Conservation (phyloP, 2,888 invertebrate genomes). For the Caenorhabditis sp. region DNA sequence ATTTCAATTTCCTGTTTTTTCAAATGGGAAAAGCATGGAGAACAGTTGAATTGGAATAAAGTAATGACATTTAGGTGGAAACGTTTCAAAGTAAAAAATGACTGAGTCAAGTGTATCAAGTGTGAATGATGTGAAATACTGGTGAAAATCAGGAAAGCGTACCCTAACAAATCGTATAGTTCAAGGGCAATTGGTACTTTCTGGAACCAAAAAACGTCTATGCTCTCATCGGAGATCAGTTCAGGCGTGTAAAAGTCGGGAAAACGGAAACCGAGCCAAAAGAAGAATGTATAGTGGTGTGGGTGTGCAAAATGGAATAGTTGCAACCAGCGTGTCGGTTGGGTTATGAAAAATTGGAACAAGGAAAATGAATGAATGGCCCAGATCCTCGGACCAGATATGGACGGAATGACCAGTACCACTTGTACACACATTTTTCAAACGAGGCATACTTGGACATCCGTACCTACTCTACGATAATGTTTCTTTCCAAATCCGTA, state of each 20-base stretch:
- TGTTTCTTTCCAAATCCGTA: not conserved
- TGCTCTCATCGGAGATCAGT: conserved; percentile 49
- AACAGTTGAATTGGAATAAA: conserved; percentile 36
- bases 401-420: conserved; percentile 18
- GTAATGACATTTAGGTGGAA: not conserved
- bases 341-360: conserved; percentile 63
- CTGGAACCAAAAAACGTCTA: conserved; percentile 55
- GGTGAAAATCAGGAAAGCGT: conserved; percentile 21
- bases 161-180: conserved; percentile 22
- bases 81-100: not conserved
- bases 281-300: conserved; percentile 43
- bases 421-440: conserved; percentile 43
- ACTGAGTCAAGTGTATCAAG: not conserved
- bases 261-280: conserved; percentile 18
- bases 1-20: conserved; percentile 58
- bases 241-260: conserved; percentile 51
- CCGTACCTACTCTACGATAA: conserved; percentile 8
- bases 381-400: conserved; percentile 42
- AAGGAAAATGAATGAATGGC: conserved; percentile 57
- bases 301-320: conserved; percentile 43
- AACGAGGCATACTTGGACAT: conserved; percentile 6
- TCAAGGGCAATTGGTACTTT: conserved; percentile 46
- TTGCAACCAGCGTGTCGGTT: conserved; percentile 34
- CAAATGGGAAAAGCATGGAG: conserved; percentile 5
- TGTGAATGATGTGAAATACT: not conserved